Evolutionary conservation across 2,888 invertebrate species (phyloP).

Genomic region (Andrena flavipes): DNA sequence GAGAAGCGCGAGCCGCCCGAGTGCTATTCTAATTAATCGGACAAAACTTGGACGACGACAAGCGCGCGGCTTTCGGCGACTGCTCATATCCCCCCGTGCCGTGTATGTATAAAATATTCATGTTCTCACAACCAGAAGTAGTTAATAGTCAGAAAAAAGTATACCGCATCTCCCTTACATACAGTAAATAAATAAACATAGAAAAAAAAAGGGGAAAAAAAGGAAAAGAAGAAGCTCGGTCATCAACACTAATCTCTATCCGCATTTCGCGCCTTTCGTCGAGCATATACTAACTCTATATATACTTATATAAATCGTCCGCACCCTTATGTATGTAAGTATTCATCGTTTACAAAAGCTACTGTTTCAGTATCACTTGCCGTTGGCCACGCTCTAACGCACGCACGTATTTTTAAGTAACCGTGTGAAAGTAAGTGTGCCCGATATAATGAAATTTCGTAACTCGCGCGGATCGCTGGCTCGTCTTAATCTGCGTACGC

Average conservation of each 20-base stretch:
- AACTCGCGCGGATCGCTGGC: constrained; percentile 36
- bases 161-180: constrained; percentile 47
- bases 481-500: constrained; percentile 26
- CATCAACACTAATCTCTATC: constrained; percentile 40
- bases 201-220: constrained; percentile 22
- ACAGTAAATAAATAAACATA: constrained; percentile 69
- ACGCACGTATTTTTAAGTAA: constrained; percentile 52
- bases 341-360: constrained; percentile 63
- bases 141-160: constrained; percentile 53
- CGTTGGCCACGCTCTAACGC: constrained; percentile 31
- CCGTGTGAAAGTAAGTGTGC: constrained; percentile 34
- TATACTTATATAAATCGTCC: constrained; percentile 49
- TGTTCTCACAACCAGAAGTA: constrained; percentile 71
- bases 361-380: constrained; percentile 64
- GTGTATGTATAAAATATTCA: constrained; percentile 66
- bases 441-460: constrained; percentile 34
- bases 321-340: constrained; percentile 51
- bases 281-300: constrained; percentile 22
- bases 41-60: constrained; percentile 28
- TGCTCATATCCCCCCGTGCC: constrained; percentile 51
- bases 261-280: constrained; percentile 12
- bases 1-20: constrained; percentile 23
- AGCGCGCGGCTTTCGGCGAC: constrained; percentile 43
- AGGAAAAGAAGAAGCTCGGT: constrained; percentile 46
- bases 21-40: constrained; percentile 48